These are phyloP conservation scores for Pardalotus punctatus DNA, from an alignment of 2,113 vertebrate species.

Conservation along the genomic window DNA sequence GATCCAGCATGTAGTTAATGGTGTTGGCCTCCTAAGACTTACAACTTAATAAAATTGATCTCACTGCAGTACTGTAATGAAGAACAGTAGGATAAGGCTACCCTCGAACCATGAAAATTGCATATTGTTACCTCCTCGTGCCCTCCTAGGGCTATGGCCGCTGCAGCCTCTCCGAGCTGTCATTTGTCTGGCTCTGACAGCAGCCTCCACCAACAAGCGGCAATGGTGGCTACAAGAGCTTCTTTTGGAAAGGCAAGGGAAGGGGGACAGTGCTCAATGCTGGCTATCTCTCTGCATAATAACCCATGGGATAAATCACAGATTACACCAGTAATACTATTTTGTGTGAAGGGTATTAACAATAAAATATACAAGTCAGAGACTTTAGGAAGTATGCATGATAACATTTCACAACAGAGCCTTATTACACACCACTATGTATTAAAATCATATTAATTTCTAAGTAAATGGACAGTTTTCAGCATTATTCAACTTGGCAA, in stretches of 20 bases:
- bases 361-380: background rate
- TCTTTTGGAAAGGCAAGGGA: background rate
- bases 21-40: constrained; percentile 63
- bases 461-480: background rate
- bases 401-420: background rate
- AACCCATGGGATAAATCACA: background rate
- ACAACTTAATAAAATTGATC: constrained; percentile 74
- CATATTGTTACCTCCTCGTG: constrained; percentile 64
- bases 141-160: constrained; percentile 71
- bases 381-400: rapidly evolving
- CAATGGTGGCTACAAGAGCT: background rate
- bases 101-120: constrained; percentile 76
- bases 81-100: constrained; percentile 74
- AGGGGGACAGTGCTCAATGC: background rate
- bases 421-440: background rate
- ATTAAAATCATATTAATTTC: background rate
- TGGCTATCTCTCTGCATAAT: background rate
- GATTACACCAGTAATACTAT: background rate
- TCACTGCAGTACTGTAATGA: constrained; percentile 68
- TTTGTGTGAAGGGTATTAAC: background rate
- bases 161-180: constrained; percentile 62
- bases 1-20: constrained; percentile 63
- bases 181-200: constrained; percentile 62
- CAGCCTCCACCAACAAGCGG: constrained; percentile 13
- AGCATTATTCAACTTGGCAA: background rate